Conservation (phyloP, 2,888 invertebrate species). For the Melieria picta region DNA sequence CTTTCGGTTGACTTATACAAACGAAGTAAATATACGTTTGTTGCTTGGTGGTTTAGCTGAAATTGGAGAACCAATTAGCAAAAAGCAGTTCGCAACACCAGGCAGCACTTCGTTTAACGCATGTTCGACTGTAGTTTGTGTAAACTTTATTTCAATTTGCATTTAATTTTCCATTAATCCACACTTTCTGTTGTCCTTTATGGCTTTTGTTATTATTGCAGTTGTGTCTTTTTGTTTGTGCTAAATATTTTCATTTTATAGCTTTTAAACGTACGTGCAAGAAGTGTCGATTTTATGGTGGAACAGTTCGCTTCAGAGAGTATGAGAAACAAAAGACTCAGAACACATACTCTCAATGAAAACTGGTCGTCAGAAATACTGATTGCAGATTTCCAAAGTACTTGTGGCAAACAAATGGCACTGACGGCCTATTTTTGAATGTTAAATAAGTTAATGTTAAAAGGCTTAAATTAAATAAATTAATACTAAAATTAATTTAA, state of each 20-base stretch:
- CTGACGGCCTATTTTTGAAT: too few relatives aligned
- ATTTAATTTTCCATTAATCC: conserved; percentile 49
- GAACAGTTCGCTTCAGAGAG: not conserved
- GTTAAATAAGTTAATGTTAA: too few relatives aligned
- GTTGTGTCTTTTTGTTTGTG: conserved; percentile 53
- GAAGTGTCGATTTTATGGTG: conserved; percentile 48
- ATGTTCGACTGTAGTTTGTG: conserved; percentile 43
- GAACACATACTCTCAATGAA: not conserved
- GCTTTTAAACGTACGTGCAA: conserved; percentile 46
- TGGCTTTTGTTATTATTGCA: conserved; percentile 49
- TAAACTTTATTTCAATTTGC: conserved; percentile 34
- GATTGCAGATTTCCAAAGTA: not conserved
- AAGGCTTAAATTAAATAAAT: too few relatives aligned
- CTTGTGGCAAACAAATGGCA: not conserved
- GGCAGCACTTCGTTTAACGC: conserved; percentile 48
- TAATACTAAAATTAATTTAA: too few relatives aligned
- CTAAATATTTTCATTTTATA: conserved; percentile 42
- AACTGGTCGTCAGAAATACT: not conserved
- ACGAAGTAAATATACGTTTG: conserved; percentile 33
- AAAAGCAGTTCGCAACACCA: conserved; percentile 30
- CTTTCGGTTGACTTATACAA: conserved; percentile 46
- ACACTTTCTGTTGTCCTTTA: conserved; percentile 57
- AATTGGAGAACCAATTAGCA: not conserved
- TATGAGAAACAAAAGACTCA: not conserved
- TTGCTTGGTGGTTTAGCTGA: conserved; percentile 15